These are phyloP conservation scores for Thymallus thymallus DNA, from an alignment of 2,113 vertebrate species.

Conservation along the genomic window DNA sequence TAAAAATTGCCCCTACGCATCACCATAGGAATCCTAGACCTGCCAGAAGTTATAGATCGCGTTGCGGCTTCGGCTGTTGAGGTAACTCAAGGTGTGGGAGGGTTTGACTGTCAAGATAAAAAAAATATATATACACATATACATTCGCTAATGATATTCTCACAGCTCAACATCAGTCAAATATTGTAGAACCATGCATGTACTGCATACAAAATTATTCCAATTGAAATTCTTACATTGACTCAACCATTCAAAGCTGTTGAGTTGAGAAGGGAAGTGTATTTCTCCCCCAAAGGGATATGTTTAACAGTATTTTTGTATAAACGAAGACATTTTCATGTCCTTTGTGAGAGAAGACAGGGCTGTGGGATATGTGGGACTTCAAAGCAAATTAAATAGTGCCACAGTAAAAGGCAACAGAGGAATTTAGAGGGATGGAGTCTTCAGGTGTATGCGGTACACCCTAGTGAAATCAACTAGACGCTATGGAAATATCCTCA, in stretches of 20 bases:
- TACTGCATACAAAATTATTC: background rate
- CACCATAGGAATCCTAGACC: constrained; percentile 62
- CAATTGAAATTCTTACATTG: background rate
- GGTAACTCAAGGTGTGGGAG: constrained; percentile 49
- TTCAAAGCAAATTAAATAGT: background rate
- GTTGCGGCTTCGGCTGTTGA: constrained; percentile 59
- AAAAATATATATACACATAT: constrained; percentile 27
- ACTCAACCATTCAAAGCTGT: background rate
- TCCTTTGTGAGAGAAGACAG: constrained; percentile 3
- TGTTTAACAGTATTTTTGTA: constrained; percentile 1
- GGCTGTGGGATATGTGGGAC: background rate
- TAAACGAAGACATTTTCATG: background rate
- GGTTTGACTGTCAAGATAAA: constrained; percentile 41
- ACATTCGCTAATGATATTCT: no score
- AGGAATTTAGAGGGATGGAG: background rate
- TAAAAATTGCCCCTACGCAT: constrained; percentile 48
- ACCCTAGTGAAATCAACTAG: background rate
- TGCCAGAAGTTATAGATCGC: constrained; percentile 62
- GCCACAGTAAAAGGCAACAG: background rate
- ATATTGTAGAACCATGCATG: constrained; percentile 5
- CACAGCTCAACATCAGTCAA: no score
- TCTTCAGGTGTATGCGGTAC: background rate
- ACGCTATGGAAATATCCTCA: constrained; percentile 5
- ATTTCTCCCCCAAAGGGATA: background rate
- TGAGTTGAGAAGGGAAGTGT: background rate